These are phyloP conservation scores for Caenorhabditis japonica DNA, from an alignment of 2,888 invertebrate genomes.

Conservation along the genomic window DNA sequence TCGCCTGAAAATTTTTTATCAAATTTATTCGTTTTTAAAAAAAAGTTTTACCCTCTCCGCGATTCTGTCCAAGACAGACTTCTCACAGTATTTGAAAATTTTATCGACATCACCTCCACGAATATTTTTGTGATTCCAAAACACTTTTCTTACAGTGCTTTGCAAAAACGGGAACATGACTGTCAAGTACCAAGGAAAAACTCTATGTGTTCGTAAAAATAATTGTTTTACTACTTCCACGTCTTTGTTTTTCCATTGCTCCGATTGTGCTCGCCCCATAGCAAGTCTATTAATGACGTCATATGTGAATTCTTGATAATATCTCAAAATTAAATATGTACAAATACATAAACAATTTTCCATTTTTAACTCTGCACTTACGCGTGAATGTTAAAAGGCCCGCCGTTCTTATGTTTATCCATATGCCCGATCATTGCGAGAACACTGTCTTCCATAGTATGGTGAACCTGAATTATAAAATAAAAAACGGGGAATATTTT, in stretches of 20 bases:
- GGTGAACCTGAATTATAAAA: slow-evolving; percentile 45
- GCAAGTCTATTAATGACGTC: slow-evolving; percentile 64
- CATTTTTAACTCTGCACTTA: slow-evolving; percentile 1
- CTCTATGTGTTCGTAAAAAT: slow-evolving; percentile 14
- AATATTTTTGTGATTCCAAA: slow-evolving; percentile 38
- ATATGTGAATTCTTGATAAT: slow-evolving; percentile 63
- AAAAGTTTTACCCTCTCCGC: slow-evolving; percentile 17
- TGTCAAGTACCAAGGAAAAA: slow-evolving; percentile 41
- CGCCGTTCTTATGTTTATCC: slow-evolving; percentile 40
- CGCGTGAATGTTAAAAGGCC: slow-evolving; percentile 56
- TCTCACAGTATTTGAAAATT: slow-evolving; percentile 20
- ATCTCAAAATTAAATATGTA: no score
- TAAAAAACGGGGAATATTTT: not conserved
- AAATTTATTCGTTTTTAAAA: not conserved
- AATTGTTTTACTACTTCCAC: slow-evolving; percentile 22
- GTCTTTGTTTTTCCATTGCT: slow-evolving; percentile 52
- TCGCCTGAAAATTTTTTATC: slow-evolving; percentile 19
- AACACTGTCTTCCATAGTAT: slow-evolving; percentile 58
- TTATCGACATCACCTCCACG: slow-evolving; percentile 41
- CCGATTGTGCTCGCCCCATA: slow-evolving; percentile 59
- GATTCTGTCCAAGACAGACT: slow-evolving; percentile 33
- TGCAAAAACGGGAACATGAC: slow-evolving; percentile 41
- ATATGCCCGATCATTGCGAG: slow-evolving; percentile 47
- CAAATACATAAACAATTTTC: not conserved
- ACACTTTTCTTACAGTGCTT: slow-evolving; percentile 23